Base-by-base conservation (phyloP, 2,797 vertebrate genomes). In the Pangasius krempfi region DNA sequence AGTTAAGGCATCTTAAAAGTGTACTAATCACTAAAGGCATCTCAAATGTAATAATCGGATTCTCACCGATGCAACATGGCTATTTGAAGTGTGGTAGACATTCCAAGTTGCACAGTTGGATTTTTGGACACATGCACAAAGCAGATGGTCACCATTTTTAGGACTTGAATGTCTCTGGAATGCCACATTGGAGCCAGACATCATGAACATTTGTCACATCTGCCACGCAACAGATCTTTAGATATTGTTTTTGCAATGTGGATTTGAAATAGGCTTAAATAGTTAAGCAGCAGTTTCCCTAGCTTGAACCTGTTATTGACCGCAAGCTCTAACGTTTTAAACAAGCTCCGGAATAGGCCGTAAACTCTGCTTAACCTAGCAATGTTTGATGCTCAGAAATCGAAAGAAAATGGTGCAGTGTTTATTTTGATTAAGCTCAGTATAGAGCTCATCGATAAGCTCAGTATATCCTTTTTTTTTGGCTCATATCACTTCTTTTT, bases 101-200 rank as follows among this genome's bases (percentile, higher is more conserved):
- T 89, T 88, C 56, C 52, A 40, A 60, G 88, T 84, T 54, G 78
- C 62, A 64, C 87, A 87, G 89, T 86, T 87, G 90, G 56, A 82
- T 80, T 82, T 62, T 78, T n/a, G 30, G 75, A 81, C 91, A 88
- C 84, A 88, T 83, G 88, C 84, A 76, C 37, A 72, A 73, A n/a
- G n/a, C 72, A 62, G 89, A 83, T 85, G 37, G 64, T 66, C 12
- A 44, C 84, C 87, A 89, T 88, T 90, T 88, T 56, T 84, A 89
- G 91, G 66, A 70, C 88, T 85, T 86, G 73, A n/a, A 68, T 52
- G 84, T 60, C 87, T 83, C 70, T 87, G 85, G 88, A 76, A 89
- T 86, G 88, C 76, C 58, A 56, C 14, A 47, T 72, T 56, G 87
- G 73, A 76, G 87, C 72, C 89, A 84, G 86, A 75, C 66, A 50